These are phyloP conservation scores for Muscicapa adusta DNA, from an alignment of 2,113 vertebrate genomes.

Conservation along the genomic window DNA sequence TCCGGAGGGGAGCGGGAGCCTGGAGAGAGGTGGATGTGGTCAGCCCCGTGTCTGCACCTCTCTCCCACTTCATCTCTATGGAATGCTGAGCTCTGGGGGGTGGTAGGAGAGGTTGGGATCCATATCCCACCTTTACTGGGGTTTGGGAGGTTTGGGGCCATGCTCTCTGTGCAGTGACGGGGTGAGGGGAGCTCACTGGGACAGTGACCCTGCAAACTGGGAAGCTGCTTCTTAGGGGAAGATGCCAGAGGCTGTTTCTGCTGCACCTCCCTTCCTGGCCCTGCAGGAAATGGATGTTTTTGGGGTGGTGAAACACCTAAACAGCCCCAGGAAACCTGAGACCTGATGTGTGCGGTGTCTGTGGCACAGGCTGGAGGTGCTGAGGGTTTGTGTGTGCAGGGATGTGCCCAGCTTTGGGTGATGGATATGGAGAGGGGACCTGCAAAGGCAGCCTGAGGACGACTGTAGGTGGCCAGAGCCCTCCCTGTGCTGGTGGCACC, in stretches of 20 bases:
- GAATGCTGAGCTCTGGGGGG: not conserved
- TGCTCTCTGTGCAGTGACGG: rapidly evolving
- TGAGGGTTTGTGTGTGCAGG: not conserved
- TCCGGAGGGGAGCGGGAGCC: not conserved
- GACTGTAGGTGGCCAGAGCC: not conserved
- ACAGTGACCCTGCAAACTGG: not conserved
- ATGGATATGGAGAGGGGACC: not conserved
- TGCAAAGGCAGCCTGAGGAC: not conserved
- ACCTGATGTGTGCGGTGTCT: rapidly evolving
- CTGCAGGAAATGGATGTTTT: not conserved
- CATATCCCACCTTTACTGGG: not conserved
- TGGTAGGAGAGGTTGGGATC: not conserved
- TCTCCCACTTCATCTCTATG: rapidly evolving
- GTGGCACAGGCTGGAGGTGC: not conserved
- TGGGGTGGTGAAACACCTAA: not conserved
- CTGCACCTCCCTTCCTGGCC: not conserved
- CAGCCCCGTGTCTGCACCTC: not conserved
- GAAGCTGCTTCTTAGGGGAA: not conserved
- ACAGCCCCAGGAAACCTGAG: not conserved
- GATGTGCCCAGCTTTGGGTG: not conserved
- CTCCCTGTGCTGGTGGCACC: not conserved
- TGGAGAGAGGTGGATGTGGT: not conserved
- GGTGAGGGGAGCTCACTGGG: not conserved
- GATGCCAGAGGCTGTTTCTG: not conserved
- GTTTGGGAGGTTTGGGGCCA: not conserved